Conservation (phyloP, 2,797 vertebrate species). For the Dromococcyx pavoninus region DNA sequence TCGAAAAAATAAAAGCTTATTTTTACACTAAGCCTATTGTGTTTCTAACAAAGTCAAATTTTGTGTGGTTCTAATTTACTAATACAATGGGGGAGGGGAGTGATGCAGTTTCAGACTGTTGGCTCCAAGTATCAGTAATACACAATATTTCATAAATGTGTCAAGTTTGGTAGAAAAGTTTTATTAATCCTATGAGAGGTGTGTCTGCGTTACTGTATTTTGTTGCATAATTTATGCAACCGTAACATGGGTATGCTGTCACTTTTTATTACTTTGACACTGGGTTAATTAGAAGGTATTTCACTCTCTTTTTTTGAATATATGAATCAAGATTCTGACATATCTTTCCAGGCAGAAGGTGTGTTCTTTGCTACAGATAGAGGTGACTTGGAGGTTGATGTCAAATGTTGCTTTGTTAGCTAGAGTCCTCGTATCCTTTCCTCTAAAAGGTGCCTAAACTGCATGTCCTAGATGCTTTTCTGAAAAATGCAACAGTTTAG, state of each 20-base stretch:
- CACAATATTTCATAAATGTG: neutral
- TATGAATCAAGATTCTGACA: neutral
- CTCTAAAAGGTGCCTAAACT: neutral
- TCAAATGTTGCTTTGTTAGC: neutral
- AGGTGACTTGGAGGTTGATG: neutral
- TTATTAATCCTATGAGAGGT: neutral
- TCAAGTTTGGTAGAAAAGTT: neutral
- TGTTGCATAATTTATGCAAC: constrained; percentile 1
- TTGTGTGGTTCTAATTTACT: neutral
- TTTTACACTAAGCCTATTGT: neutral
- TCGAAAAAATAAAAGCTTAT: neutral
- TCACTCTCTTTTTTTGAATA: neutral
- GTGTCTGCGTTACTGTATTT: neutral
- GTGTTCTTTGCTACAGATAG: neutral
- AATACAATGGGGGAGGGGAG: neutral
- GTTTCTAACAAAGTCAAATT: neutral
- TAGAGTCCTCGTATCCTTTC: neutral
- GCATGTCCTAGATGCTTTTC: neutral
- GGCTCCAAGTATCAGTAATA: neutral
- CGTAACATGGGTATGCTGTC: neutral
- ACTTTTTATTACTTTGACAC: neutral
- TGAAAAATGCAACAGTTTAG: neutral
- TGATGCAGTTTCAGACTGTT: neutral
- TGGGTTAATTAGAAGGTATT: neutral
- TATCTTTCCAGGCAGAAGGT: neutral